These are phyloP conservation scores for Baccha elongata DNA, from an alignment of 2,888 invertebrate species.

Conservation along the genomic window DNA sequence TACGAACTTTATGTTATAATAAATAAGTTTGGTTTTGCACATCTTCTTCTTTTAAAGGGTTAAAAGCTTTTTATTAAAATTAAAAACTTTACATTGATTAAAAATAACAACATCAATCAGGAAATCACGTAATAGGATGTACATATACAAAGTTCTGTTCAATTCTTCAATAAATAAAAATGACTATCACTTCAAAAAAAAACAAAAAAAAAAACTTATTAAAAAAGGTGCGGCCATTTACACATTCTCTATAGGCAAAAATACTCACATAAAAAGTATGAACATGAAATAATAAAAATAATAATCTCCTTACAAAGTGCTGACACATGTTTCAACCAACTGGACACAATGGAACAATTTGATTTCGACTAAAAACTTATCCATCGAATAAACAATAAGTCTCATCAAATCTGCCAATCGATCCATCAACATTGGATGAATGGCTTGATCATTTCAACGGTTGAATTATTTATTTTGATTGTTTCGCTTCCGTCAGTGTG, in stretches of 20 bases:
- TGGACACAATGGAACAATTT: conserved; percentile 32
- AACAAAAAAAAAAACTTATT: background rate
- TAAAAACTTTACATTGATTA: too few species aligned
- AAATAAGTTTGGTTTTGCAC: too few species aligned
- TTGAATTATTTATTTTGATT: background rate
- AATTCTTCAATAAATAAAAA: conserved; percentile 9
- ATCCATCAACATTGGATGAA: conserved; percentile 36
- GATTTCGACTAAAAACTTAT: conserved; percentile 12
- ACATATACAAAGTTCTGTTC: conserved; percentile 2
- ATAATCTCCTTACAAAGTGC: conserved; percentile 34
- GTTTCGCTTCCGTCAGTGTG: conserved; percentile 15
- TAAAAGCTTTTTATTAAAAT: too few species aligned
- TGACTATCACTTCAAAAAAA: conserved; percentile 4
- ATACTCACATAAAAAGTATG: too few species aligned
- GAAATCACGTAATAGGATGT: conserved; percentile 10
- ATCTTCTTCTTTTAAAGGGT: too few species aligned
- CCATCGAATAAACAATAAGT: conserved; percentile 41
- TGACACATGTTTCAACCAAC: conserved; percentile 32
- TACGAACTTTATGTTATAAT: too few species aligned
- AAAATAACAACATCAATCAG: background rate
- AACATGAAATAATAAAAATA: conserved; percentile 6
- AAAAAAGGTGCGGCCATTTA: conserved; percentile 15
- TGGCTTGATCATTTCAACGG: background rate
- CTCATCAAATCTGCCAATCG: conserved; percentile 48
- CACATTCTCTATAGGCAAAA: background rate